Evolutionary conservation across 1,140 invertebrate species (phyloP), one percentile per base, ranked within the genome.

Genomic region (Cotesia vestalis): DNA sequence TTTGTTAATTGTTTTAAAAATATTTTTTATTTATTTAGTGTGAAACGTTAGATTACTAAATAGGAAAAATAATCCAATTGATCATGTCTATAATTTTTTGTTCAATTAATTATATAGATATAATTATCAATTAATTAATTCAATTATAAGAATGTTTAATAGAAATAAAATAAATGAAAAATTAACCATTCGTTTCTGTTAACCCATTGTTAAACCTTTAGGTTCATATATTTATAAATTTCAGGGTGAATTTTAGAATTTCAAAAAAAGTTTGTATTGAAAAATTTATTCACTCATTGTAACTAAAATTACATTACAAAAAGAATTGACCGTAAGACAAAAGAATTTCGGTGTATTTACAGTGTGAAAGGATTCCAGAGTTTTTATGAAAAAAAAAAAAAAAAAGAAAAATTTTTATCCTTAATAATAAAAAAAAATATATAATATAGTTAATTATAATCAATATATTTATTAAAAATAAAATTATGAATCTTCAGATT

Each of bases 401-500:
- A 1, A 9, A 11, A 9, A 11, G 51, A 8, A 67, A 4, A n/a
- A 57, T 38, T 40, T 69, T 69, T 69, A 62, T 69, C 40, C 62
- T 17, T 66, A 66, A 69, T 36, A 11, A 38, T 27, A 46, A 38
- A 59, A 40, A 59, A 46, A 57, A 59, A 9, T 69, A 69, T 59
- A 69, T 60, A 35, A 59, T 40, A 69, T 69, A 66, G 20, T 35
- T 53, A 71, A 64, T 62, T 17, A 62, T 70, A 20, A 62, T 63
- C 27, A 14, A 9, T 52, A 62, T 6, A 52, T 12, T 6, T 36
- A 69, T 51, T 4, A 66, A 17, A 11, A 35, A 61, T 67, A 51
- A 51, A 60, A 64, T 76, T 73, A 71, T 81, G 55, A 76, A 66
- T 75, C 82, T 52, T 75, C 73, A 46, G 73, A 61, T 69, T 78